Base-by-base conservation (phyloP, 2,113 vertebrate species). In the Festucalex cinctus region DNA sequence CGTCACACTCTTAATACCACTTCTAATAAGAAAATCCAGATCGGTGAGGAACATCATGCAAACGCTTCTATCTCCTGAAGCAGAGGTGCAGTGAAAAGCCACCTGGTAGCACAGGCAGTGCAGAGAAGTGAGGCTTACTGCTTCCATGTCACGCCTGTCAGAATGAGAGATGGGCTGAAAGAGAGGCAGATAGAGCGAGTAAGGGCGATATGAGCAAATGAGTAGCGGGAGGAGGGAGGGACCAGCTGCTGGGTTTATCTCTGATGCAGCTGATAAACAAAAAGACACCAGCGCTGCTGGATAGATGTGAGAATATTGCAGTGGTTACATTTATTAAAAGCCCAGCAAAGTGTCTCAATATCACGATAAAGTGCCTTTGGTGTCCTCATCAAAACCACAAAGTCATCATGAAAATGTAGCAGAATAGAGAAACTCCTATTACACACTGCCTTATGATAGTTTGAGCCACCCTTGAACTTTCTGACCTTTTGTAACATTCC, bases 21-120 rank as follows among this genome's bases (percentile, higher is more conserved):
- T 82, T 78, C 8, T 75, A 70, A 72, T 75, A 86, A 88, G 85
- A 78, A 80, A 74, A 84, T 79, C 77, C 69, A 66, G 61, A 24
- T 48, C 57, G 37, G 65, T 26, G 79, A 76, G 69, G 74, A 74
- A 80, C 65, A 77, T 69, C 67, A 85, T 81, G 85, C 69, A 85
- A 84, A 85, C 67, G 68, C 58, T 62, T 77, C 69, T 75, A 83
- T 88, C 83, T 83, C 82, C 72, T 48, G 65, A 83, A 83, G 80
- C 80, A 79, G 74, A 82, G 73, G 77, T 70, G 73, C 75, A 82
- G 71, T 71, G 78, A 82, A 81, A 79, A 80, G 76, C 73, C 76
- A 77, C 81, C 88, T 73, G 66, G 65, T 71, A 71, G 71, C 77
- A 76, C 71, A 79, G 65, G 74, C 76, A 73, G 70, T 70, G 69